Evolutionary conservation across 1,140 invertebrate genomes (phyloP), one percentile per base, ranked within the genome.

Genomic region (Kradibia gibbosae): DNA sequence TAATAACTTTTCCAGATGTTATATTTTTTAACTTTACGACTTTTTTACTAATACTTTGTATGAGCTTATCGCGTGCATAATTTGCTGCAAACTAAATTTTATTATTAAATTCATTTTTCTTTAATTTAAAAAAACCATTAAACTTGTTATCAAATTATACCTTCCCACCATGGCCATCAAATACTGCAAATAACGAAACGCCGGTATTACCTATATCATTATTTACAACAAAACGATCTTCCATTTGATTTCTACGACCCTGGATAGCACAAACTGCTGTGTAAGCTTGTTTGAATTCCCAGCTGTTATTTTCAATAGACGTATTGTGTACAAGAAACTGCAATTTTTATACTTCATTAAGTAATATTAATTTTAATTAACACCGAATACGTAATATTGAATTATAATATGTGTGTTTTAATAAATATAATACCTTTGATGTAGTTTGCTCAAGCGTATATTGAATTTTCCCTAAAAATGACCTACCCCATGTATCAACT

Each of bases 141-240:
- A 74, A 76, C 28, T 78, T 28, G 3, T 28, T 48, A 48, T 34
- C 78, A 73, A 75, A 73, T 82, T 85, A 88, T 91, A 95, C 95
- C 91, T 98, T 96, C 72, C 97, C 98, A 76, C 97, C 98, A 91
- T 99, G 98, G 0, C 97, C 98, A 93, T 99, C 97, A 90, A 98
- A 98, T 77, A 98, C 94, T 55, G 97, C 97, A 92, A 97, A 98
- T 67, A 98, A 92, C 2, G 96, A 95, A 73, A 98, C 94, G 77
- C 89, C 89, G 78, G 89, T 91, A 65, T 90, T 86, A 81, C 91
- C 89, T 78, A 93, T 91, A 86, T 94, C 91, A 84, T 92, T 91
- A 57, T 94, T 92, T 28, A 94, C 89, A 50, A 94, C 93, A 89
- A 94, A 95, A 84, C 97, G 93, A 90, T 99, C 97, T 93, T 98